phyloP scores from a whole-genome alignment of 2,797 vertebrate species.

The Chromobotia macracanthus region DNA sequence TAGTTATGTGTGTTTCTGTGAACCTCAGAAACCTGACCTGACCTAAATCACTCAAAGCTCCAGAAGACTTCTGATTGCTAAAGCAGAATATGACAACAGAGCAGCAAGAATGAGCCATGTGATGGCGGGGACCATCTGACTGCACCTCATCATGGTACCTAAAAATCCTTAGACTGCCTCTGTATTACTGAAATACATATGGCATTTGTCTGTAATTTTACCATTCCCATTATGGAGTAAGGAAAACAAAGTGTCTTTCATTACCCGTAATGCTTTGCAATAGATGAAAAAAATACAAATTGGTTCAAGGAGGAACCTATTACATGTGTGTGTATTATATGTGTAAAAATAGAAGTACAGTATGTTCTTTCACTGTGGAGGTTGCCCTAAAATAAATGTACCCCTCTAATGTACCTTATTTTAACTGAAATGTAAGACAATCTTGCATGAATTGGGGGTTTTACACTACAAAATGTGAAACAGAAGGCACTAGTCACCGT shows the following conservation, averaged over 20 bases:
- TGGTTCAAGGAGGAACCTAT: too few species aligned
- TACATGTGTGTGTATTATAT: too few species aligned
- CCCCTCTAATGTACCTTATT: too few species aligned
- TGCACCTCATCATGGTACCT: constrained; percentile 12
- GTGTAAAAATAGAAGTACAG: too few species aligned
- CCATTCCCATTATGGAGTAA: neutral
- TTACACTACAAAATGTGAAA: too few species aligned
- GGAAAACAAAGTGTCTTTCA: constrained; percentile 26
- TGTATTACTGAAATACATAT: constrained; percentile 14
- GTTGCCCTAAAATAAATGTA: too few species aligned
- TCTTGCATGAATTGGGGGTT: too few species aligned
- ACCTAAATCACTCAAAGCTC: constrained; percentile 38
- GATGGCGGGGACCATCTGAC: constrained; percentile 24
- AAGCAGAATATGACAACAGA: constrained; percentile 45
- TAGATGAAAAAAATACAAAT: neutral
- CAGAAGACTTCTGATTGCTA: constrained; percentile 40
- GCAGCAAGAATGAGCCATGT: constrained; percentile 7
- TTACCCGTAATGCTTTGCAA: constrained; percentile 9
- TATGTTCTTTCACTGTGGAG: too few species aligned
- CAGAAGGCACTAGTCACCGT: too few species aligned
- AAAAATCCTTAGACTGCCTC: constrained; percentile 23
- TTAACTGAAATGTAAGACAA: too few species aligned
- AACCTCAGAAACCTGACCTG: constrained; percentile 28
- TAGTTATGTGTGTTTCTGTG: constrained; percentile 24
- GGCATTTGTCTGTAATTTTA: neutral